Conservation (phyloP, 1,140 invertebrate species). For the Drosophila athabasca region DNA sequence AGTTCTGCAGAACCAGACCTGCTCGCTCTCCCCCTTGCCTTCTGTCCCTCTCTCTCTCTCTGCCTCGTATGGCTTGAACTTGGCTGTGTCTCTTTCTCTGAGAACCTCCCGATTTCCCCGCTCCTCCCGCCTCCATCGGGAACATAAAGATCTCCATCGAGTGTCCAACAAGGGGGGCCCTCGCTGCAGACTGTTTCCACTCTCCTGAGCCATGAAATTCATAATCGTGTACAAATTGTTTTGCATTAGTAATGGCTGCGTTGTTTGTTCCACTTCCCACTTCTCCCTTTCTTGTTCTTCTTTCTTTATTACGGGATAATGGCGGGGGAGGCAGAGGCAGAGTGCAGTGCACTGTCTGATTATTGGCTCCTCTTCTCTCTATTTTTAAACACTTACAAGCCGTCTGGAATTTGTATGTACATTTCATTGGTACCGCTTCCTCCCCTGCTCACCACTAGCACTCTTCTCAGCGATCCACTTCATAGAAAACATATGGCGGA, state of each 20-base stretch:
- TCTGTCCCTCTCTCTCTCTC: neutral
- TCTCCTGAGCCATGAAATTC: conserved; percentile 67
- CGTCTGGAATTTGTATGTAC: conserved; percentile 60
- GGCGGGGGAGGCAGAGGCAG: neutral
- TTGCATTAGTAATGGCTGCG: conserved; percentile 69
- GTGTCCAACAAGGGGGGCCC: no score
- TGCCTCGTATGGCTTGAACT: conserved; percentile 39
- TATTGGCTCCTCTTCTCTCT: conserved; percentile 54
- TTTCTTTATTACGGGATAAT: conserved; percentile 49
- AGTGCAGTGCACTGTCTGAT: conserved; percentile 55
- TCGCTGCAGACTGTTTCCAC: conserved; percentile 6
- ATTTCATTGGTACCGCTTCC: conserved; percentile 8
- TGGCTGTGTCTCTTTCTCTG: conserved; percentile 26
- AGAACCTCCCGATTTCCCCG: no score
- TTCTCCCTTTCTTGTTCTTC: conserved; percentile 18
- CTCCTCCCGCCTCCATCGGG: no score
- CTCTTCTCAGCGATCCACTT: neutral
- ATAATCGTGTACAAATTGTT: conserved; percentile 72
- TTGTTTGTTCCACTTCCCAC: conserved; percentile 62
- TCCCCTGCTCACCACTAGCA: neutral
- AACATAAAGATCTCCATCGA: no score
- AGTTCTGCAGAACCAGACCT: conserved; percentile 44
- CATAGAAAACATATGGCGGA: conserved; percentile 32
- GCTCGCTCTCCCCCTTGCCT: conserved; percentile 2
- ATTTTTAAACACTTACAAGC: conserved; percentile 72